Evolutionary conservation across 2,113 vertebrate species (phyloP).

Genomic region (Benitochromis conjunctus): DNA sequence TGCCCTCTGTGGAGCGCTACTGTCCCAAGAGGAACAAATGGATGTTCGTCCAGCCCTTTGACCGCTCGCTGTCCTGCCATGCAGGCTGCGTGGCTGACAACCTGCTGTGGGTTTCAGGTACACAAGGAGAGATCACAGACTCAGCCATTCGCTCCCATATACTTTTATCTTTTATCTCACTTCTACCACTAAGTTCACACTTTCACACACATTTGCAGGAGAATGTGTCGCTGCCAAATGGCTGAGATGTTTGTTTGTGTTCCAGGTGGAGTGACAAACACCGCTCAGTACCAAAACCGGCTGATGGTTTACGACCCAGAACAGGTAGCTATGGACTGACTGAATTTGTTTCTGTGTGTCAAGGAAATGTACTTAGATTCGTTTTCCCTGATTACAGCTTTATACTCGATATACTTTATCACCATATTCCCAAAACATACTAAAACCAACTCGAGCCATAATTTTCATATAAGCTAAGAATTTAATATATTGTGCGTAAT

Average conservation of each 20-base stretch:
- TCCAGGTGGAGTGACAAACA: slow-evolving; percentile 96
- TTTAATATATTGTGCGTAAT: neutral
- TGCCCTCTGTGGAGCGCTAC: slow-evolving; percentile 93
- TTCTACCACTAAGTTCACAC: neutral
- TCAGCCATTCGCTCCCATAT: neutral
- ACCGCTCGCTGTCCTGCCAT: slow-evolving; percentile 95
- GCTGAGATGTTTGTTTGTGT: slow-evolving; percentile 27
- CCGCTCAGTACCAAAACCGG: slow-evolving; percentile 96
- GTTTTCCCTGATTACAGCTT: neutral
- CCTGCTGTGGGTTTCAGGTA: slow-evolving; percentile 98
- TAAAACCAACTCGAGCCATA: neutral
- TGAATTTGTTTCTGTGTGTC: neutral
- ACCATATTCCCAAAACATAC: neutral
- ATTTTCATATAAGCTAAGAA: neutral
- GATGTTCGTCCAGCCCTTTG: slow-evolving; percentile 92
- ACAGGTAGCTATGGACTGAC: slow-evolving; percentile 74
- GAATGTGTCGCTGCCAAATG: neutral
- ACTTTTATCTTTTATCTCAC: neutral
- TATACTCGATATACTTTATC: neutral
- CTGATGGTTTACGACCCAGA: slow-evolving; percentile 96
- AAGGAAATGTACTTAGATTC: neutral
- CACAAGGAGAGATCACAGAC: neutral
- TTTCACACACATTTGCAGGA: neutral
- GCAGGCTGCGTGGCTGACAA: slow-evolving; percentile 92
- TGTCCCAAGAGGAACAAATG: slow-evolving; percentile 97